These are phyloP conservation scores for Hyposmocoma kahamanoa DNA, from an alignment of 1,140 invertebrate species.

Conservation along the genomic window DNA sequence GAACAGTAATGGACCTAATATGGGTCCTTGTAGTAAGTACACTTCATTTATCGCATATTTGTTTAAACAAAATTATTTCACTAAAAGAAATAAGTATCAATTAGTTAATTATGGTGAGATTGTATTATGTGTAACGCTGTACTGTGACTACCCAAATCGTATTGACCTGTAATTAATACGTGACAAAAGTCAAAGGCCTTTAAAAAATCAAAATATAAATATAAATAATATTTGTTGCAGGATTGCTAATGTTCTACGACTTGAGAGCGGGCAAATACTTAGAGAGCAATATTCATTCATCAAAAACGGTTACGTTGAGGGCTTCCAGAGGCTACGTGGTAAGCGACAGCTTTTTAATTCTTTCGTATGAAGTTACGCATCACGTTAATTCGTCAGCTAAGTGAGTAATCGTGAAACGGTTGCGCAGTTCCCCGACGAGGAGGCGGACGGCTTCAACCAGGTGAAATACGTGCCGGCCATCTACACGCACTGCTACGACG, in stretches of 20 bases:
- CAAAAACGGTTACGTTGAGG: slow-evolving; percentile 90
- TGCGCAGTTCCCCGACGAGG: slow-evolving; percentile 86
- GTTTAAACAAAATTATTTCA: no score
- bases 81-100: no score
- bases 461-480: slow-evolving; percentile 93
- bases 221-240: no score
- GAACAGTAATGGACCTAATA: no score
- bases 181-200: no score
- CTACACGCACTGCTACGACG: slow-evolving; percentile 97
- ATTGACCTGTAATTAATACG: no score
- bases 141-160: no score
- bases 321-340: slow-evolving; percentile 94
- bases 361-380: not conserved
- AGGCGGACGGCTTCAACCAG: slow-evolving; percentile 87
- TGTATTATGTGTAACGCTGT: no score
- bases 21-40: no score
- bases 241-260: slow-evolving; percentile 95
- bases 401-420: not conserved
- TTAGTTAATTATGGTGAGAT: no score
- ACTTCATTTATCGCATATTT: no score
- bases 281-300: slow-evolving; percentile 91
- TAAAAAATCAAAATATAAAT: no score
- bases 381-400: not conserved
- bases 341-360: slow-evolving; percentile 63
- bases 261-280: slow-evolving; percentile 92